Evolutionary conservation across 2,113 vertebrate species (phyloP).

Genomic region (Phalacrocorax carbo): DNA sequence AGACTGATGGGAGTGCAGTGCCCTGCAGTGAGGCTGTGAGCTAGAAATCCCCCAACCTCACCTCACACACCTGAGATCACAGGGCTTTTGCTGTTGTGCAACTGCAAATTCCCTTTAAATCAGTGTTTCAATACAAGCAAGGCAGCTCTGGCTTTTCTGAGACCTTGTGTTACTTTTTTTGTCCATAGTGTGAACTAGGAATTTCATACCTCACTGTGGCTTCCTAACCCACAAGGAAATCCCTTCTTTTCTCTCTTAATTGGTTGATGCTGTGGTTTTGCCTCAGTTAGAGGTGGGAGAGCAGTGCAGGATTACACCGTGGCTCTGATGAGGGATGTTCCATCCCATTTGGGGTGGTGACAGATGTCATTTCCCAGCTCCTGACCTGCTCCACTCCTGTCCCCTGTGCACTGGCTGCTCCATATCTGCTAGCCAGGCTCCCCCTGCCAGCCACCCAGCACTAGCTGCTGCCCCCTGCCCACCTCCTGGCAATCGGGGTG

Average conservation of each 20-base stretch:
- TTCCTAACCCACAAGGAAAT: neutral
- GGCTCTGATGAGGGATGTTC: neutral
- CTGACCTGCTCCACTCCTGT: rapidly evolving
- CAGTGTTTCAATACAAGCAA: neutral
- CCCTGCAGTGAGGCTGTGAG: rapidly evolving
- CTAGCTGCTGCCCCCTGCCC: rapidly evolving
- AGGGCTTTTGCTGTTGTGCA: neutral
- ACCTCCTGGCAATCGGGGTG: neutral
- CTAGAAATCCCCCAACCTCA: neutral
- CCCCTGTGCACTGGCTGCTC: neutral
- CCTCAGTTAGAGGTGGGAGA: neutral
- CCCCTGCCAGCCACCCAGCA: neutral
- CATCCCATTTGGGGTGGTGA: neutral
- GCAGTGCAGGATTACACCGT: neutral
- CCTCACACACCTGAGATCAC: rapidly evolving
- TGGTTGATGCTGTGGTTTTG: neutral
- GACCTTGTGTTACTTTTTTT: neutral
- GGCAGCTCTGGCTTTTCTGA: neutral
- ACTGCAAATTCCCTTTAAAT: neutral
- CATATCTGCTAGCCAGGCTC: neutral
- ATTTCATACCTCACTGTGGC: neutral
- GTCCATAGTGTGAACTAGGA: neutral
- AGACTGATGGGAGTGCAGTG: neutral
- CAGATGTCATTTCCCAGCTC: neutral
- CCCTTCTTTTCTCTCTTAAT: neutral